Evolutionary conservation across 2,888 invertebrate species (phyloP).

Genomic region (Drosophila barbarae): DNA sequence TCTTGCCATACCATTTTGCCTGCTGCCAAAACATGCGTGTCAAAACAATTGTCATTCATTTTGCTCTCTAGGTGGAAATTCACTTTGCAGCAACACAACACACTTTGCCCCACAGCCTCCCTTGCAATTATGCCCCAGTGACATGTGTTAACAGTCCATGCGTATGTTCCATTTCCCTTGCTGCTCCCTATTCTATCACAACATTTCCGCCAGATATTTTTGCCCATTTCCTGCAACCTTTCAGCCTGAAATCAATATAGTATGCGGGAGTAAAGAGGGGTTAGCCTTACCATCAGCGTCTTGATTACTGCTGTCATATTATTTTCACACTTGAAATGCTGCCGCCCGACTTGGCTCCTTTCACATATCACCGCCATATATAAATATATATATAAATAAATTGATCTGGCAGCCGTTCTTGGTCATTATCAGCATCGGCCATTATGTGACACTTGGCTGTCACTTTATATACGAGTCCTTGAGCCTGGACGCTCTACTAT

Average conservation of each 20-base stretch:
- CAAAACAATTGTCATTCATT: slow-evolving; percentile 70
- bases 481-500: slow-evolving; percentile 59
- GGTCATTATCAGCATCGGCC: slow-evolving; percentile 61
- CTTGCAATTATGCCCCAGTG: slow-evolving; percentile 62
- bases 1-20: neutral
- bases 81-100: neutral
- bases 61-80: slow-evolving; percentile 27
- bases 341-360: slow-evolving; percentile 16
- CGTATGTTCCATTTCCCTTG: neutral
- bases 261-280: slow-evolving; percentile 6
- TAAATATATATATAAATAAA: slow-evolving; percentile 23
- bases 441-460: slow-evolving; percentile 60
- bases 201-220: slow-evolving; percentile 67
- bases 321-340: slow-evolving; percentile 70
- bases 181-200: slow-evolving; percentile 11
- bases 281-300: slow-evolving; percentile 36
- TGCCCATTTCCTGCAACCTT: slow-evolving; percentile 65
- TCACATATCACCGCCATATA: slow-evolving; percentile 9
- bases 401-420: slow-evolving; percentile 47
- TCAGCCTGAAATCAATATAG: slow-evolving; percentile 61
- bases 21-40: slow-evolving; percentile 49
- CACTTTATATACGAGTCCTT: slow-evolving; percentile 55
- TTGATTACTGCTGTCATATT: slow-evolving; percentile 72
- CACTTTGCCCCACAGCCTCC: slow-evolving; percentile 3
- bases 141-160: slow-evolving; percentile 62